Base-by-base conservation (phyloP, 2,113 vertebrate genomes). In the Theristicus caerulescens region DNA sequence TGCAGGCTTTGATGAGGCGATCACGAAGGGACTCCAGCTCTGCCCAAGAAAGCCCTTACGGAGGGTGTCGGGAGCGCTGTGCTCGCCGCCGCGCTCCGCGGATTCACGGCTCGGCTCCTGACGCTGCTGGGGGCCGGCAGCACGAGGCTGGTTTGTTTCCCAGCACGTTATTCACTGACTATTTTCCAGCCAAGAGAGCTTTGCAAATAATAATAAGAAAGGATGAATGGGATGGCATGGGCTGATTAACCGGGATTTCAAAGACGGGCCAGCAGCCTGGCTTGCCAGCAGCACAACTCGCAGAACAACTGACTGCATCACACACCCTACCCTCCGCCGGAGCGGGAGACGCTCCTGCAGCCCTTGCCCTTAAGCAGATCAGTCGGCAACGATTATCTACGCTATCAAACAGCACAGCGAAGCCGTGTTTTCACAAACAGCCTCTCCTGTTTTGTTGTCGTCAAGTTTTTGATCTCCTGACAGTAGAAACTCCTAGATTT, bases 51-150 rank as follows among this genome's bases (percentile, higher is more conserved):
- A 74, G 57, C 51, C 38, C 26, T 59, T 18, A 16, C 47, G 0
- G 4, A 40, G 57, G 26, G 65, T 40, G 65, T 57, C 7, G 6
- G 71, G 69, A 96, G 27, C 46, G 4, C 36, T 51, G 66, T 25
- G 90, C 86, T 46, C 77, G 29, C 55, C 2, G 2, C 11, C 0
- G 0, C 0, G 2, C 74, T 26, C 38, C 1, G 9, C 0, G 0
- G 47, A 21, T 25, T 32, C 5, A 3, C 2, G 9, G 31, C 38
- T 69, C 64, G 17, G 65, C 51, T 89, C 59, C 25, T 7, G 54
- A 7, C 6, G 1, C 72, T 26, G 79, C 71, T 6, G 54, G 44
- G 36, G 40, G 40, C 20, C 5, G 57, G 49, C 32, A 10, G 38
- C 81, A 81, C 10, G 13, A 70, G 47, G 46, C 72, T 55, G 40